These are phyloP conservation scores for Ips nitidus DNA, from an alignment of 1,140 invertebrate genomes.

Conservation along the genomic window DNA sequence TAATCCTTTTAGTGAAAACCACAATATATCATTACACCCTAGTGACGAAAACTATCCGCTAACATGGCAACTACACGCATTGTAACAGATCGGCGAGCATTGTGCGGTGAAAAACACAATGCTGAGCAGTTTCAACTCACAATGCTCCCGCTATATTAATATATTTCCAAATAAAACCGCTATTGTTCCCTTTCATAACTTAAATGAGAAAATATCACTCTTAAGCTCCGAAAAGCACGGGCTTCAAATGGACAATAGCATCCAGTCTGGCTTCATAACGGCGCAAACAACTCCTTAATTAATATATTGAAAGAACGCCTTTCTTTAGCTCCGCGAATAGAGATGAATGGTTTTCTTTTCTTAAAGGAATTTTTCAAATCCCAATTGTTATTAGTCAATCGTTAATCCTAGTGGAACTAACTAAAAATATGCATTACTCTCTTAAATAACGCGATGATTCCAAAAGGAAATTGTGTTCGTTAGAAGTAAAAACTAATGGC, in stretches of 20 bases:
- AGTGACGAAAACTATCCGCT: too few relatives aligned
- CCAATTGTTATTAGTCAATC: too few relatives aligned
- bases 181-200: conserved; percentile 32
- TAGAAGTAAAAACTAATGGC: too few relatives aligned
- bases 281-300: conserved; percentile 30
- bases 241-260: conserved; percentile 28
- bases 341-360: background rate
- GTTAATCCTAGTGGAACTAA: too few relatives aligned
- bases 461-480: too few relatives aligned
- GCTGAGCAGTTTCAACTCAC: conserved; percentile 14
- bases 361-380: too few relatives aligned
- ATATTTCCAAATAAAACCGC: conserved; percentile 29
- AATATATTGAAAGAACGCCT: conserved; percentile 25
- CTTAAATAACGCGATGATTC: too few relatives aligned
- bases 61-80: background rate
- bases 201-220: conserved; percentile 33
- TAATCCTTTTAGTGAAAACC: too few relatives aligned
- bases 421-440: too few relatives aligned
- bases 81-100: background rate
- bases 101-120: conserved; percentile 10
- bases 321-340: conserved; percentile 7
- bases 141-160: conserved; percentile 25
- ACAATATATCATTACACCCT: too few relatives aligned
- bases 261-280: conserved; percentile 29
- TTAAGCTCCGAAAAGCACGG: conserved; percentile 29